Conservation (phyloP, 2,113 vertebrate genomes). For the Epinephelus moara region DNA sequence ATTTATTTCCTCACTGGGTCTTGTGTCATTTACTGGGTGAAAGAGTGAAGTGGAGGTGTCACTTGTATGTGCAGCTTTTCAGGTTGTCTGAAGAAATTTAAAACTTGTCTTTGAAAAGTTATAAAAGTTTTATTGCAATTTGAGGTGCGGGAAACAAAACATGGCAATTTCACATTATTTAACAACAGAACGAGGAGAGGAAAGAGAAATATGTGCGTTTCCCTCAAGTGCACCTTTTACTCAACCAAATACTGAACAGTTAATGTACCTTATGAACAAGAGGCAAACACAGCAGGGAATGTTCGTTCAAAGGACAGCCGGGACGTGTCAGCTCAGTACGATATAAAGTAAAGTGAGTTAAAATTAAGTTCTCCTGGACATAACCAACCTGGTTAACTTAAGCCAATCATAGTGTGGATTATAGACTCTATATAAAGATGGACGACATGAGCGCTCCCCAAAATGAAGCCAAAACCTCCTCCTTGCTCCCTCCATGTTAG, state of each 20-base stretch:
- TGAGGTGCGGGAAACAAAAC: constrained; percentile 59
- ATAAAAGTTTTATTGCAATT: constrained; percentile 84
- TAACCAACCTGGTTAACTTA: neutral
- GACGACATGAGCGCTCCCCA: too few relatives aligned
- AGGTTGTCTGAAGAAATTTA: neutral
- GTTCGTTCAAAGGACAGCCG: constrained; percentile 1
- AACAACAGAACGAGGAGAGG: constrained; percentile 22
- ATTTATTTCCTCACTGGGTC: constrained; percentile 47
- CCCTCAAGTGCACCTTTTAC: constrained; percentile 17
- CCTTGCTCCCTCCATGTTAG: too few relatives aligned
- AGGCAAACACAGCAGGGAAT: constrained; percentile 25
- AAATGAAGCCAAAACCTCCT: too few relatives aligned
- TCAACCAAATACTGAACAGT: constrained; percentile 11
- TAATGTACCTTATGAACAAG: constrained; percentile 20
- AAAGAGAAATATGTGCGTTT: neutral
- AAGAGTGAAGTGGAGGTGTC: neutral
- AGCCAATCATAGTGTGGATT: neutral
- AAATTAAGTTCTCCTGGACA: neutral
- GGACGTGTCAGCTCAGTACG: neutral
- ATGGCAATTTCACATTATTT: constrained; percentile 37
- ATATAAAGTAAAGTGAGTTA: neutral
- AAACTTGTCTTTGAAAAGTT: constrained; percentile 76
- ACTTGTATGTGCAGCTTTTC: neutral
- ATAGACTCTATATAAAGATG: too few relatives aligned
- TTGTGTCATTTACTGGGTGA: neutral